These are phyloP conservation scores for Carollia perspicillata DNA, from an alignment of 2,113 vertebrate genomes.

Conservation along the genomic window DNA sequence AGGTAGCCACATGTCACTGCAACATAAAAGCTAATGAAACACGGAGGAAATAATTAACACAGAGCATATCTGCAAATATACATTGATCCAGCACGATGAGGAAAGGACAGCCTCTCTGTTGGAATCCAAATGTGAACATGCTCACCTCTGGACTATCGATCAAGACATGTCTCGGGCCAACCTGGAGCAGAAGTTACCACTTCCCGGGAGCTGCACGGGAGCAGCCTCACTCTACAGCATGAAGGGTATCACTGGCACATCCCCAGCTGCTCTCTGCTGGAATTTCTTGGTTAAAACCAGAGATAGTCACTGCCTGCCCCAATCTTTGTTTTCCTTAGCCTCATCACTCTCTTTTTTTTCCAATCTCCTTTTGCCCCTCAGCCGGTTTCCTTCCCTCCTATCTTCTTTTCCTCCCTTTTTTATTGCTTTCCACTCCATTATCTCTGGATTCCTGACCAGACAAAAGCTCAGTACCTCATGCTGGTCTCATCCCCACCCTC, in stretches of 20 bases:
- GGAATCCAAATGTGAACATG: slow-evolving; percentile 26
- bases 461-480: neutral
- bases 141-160: slow-evolving; percentile 35
- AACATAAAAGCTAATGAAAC: slow-evolving; percentile 72
- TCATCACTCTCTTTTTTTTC: neutral
- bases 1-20: slow-evolving; percentile 51
- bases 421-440: neutral
- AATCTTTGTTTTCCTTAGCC: neutral
- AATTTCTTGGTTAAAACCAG: neutral
- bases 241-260: neutral
- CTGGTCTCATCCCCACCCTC: neutral
- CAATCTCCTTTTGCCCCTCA: neutral
- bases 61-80: slow-evolving; percentile 58
- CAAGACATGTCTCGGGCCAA: neutral
- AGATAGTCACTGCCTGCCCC: neutral
- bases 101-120: slow-evolving; percentile 1
- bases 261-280: neutral
- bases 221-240: neutral
- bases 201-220: neutral
- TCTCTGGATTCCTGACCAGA: neutral
- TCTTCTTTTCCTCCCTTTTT: neutral
- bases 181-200: neutral
- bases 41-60: slow-evolving; percentile 66
- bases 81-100: slow-evolving; percentile 55
- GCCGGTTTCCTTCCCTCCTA: neutral